Conservation (phyloP, 2,888 invertebrate species). For the Hyposoter dolosus region DNA sequence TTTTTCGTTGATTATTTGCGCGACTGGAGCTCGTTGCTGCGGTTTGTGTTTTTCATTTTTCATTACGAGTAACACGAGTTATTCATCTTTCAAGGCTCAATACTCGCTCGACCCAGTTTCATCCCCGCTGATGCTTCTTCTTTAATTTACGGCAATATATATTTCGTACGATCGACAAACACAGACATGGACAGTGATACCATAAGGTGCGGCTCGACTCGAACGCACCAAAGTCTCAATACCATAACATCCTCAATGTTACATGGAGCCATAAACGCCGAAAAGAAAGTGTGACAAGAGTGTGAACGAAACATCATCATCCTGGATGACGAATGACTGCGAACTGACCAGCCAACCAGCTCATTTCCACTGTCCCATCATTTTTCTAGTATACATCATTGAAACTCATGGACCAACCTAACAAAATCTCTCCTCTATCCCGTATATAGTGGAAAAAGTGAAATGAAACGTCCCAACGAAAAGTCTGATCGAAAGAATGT, state of each 20-base stretch:
- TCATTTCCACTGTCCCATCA: neutral
- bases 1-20: conserved; percentile 9
- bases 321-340: neutral
- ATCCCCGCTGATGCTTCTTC: conserved; percentile 38
- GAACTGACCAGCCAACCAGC: neutral
- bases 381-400: neutral
- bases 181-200: conserved; percentile 43
- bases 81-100: conserved; percentile 21
- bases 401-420: neutral
- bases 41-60: neutral
- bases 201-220: conserved; percentile 17
- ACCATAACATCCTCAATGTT: conserved; percentile 12
- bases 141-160: conserved; percentile 47
- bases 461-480: neutral
- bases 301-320: neutral
- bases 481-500: neutral
- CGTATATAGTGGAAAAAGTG: neutral
- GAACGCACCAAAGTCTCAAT: conserved; percentile 16
- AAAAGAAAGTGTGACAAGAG: conserved; percentile 10
- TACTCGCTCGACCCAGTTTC: conserved; percentile 22
- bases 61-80: neutral
- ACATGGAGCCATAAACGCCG: conserved; percentile 15
- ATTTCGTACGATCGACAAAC: conserved; percentile 47
- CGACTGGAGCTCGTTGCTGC: conserved; percentile 5
- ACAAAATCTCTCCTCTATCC: neutral